These are phyloP conservation scores for Amblyjoppa proteus DNA, from an alignment of 2,888 invertebrate genomes.

Conservation along the genomic window DNA sequence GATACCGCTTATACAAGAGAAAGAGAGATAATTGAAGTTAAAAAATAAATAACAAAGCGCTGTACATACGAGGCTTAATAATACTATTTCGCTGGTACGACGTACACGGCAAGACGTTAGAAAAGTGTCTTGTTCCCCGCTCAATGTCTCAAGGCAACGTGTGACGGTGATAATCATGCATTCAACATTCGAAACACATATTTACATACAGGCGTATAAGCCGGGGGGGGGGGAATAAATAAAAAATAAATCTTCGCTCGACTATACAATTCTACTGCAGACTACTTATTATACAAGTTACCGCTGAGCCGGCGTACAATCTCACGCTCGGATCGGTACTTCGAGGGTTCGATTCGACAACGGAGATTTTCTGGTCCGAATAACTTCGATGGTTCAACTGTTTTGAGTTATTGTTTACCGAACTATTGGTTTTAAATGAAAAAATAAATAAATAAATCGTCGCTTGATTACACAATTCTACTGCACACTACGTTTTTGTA, in stretches of 20 bases:
- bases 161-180: slow-evolving; percentile 35
- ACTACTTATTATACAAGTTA: neutral
- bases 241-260: neutral
- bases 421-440: neutral
- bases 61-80: slow-evolving; percentile 30
- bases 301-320: neutral
- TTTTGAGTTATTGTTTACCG: too few relatives aligned
- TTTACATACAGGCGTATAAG: neutral
- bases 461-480: neutral
- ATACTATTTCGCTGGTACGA: slow-evolving; percentile 16
- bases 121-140: neutral
- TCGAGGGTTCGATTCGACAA: neutral
- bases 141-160: slow-evolving; percentile 37
- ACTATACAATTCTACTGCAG: neutral
- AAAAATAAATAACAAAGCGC: slow-evolving; percentile 47
- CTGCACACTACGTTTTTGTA: neutral
- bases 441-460: neutral
- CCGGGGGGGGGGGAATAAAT: neutral
- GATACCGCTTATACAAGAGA: slow-evolving; percentile 15
- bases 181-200: slow-evolving; percentile 12
- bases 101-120: slow-evolving; percentile 16
- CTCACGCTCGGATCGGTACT: neutral
- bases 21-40: neutral
- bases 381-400: neutral
- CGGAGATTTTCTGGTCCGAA: neutral